Evolutionary conservation across 2,888 invertebrate genomes (phyloP).

Genomic region (Agrochola macilenta): DNA sequence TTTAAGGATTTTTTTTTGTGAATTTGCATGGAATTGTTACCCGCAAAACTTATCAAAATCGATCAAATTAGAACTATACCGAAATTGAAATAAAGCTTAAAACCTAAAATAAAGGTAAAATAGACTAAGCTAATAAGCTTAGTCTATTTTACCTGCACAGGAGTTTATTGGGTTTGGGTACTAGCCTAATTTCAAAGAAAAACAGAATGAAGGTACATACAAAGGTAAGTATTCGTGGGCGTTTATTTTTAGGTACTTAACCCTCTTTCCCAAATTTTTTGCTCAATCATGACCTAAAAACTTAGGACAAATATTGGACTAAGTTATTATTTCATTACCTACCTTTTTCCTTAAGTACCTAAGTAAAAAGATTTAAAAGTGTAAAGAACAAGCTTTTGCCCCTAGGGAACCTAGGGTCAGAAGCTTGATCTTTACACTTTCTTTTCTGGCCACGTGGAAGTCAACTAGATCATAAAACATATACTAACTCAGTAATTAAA

Average conservation of each 20-base stretch:
- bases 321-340: neutral
- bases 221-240: neutral
- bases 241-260: slow-evolving; percentile 3
- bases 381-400: neutral
- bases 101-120: neutral
- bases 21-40: neutral
- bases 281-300: neutral
- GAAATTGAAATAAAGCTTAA: neutral
- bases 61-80: neutral
- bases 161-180: no score
- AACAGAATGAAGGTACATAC: neutral
- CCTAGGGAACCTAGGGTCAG: no score
- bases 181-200: slow-evolving; percentile 8
- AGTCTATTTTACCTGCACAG: no score
- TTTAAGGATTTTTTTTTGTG: neutral
- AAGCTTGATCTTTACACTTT: no score
- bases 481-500: no score
- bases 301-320: neutral
- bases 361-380: neutral
- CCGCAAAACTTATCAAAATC: neutral
- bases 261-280: neutral
- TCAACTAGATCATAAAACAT: no score
- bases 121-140: neutral
- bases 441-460: neutral
- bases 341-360: neutral